Conservation (phyloP, 2,888 invertebrate species). For the Xestia c-nigrum region DNA sequence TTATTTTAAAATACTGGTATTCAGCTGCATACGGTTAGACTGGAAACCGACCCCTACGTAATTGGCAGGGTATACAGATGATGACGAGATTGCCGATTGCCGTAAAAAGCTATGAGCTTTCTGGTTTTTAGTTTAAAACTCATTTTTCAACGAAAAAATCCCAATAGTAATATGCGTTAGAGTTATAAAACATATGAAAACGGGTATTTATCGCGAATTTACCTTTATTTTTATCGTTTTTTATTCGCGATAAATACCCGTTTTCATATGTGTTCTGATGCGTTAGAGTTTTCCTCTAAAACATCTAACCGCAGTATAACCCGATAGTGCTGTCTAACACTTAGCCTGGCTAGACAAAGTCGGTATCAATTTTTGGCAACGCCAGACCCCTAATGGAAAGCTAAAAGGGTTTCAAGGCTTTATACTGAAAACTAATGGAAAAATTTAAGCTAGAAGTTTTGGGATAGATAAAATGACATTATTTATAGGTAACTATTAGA, state of each 20-base stretch:
- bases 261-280: no score
- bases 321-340: neutral
- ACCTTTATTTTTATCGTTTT: no score
- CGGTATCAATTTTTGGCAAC: conserved; percentile 51
- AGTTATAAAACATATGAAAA: no score
- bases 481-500: neutral
- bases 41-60: no score
- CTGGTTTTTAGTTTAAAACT: neutral
- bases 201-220: no score
- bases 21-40: no score
- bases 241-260: no score
- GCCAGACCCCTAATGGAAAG: conserved; percentile 26
- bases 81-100: no score
- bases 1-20: no score
- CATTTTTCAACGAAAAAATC: neutral
- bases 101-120: neutral
- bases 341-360: conserved; percentile 49
- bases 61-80: no score
- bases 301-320: neutral
- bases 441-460: neutral
- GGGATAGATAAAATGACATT: neutral
- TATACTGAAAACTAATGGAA: neutral
- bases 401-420: conserved; percentile 33
- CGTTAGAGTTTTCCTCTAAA: neutral
- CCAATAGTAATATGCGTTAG: neutral